Evolutionary conservation across 2,797 vertebrate genomes (phyloP).

Genomic region (Lophura swinhoii): DNA sequence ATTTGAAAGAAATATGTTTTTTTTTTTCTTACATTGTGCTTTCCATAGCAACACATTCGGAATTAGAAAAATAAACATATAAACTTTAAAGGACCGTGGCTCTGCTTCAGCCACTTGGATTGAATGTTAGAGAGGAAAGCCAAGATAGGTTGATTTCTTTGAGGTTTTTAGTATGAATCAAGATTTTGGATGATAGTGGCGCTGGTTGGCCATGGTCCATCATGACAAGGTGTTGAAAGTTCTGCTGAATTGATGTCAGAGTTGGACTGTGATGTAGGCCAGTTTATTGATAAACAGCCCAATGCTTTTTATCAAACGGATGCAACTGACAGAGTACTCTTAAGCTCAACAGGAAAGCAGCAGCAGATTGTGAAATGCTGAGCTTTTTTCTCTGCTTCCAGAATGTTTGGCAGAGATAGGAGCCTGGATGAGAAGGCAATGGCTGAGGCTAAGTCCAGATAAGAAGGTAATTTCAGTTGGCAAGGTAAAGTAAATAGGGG

Average conservation of each 20-base stretch:
- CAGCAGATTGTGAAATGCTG: conserved; percentile 27
- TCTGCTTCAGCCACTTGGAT: conserved; percentile 6
- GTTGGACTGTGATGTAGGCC: not conserved
- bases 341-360: conserved; percentile 25
- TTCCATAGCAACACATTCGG: not conserved
- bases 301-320: conserved; percentile 35
- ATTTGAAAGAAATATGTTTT: not conserved
- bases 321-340: conserved; percentile 7
- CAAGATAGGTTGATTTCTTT: conserved; percentile 1
- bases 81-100: not conserved
- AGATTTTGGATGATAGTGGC: not conserved
- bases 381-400: conserved; percentile 50
- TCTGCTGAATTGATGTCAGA: conserved; percentile 24
- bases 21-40: not conserved
- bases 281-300: conserved; percentile 45
- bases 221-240: conserved; percentile 5
- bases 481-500: conserved; percentile 57
- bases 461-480: conserved; percentile 67
- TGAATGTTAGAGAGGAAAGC: not conserved
- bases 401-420: conserved; percentile 56
- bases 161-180: not conserved
- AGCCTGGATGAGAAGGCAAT: conserved; percentile 53
- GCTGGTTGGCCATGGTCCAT: not conserved
- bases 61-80: not conserved
- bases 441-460: conserved; percentile 56